A percentile compares a stretch with the other conserved stretches of the same genome.
Conservation (phyloP, 2,113 vertebrate species). For the Phoenicopterus ruber region DNA sequence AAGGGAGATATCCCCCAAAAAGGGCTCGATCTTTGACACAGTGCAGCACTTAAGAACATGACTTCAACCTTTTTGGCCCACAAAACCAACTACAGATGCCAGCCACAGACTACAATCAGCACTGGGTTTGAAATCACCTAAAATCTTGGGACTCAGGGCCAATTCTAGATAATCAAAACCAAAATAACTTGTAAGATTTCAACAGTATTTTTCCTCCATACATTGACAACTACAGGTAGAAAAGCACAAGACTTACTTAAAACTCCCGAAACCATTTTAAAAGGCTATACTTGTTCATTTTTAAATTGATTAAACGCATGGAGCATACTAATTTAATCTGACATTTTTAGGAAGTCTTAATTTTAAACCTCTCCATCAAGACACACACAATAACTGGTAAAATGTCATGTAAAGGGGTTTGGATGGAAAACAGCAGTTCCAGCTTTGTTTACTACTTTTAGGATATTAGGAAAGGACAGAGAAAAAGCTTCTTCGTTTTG, state of each 20-base stretch:
- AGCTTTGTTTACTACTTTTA: neutral
- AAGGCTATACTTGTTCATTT: neutral
- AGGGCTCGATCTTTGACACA: neutral
- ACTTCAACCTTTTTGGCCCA: neutral
- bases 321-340: neutral
- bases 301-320: neutral
- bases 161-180: neutral
- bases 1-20: rapidly evolving
- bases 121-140: neutral
- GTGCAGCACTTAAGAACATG: neutral
- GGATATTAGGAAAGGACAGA: constrained; percentile 31
- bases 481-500: neutral
- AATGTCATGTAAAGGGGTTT: constrained; percentile 7
- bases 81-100: neutral
- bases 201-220: neutral
- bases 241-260: neutral
- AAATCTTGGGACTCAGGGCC: neutral
- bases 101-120: neutral
- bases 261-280: neutral
- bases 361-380: constrained; percentile 28
- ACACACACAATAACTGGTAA: neutral
- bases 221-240: neutral
- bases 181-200: neutral
- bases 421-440: neutral
- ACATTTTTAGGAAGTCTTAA: neutral